phyloP scores from a whole-genome alignment of 2,113 vertebrate genomes.

The Isurus oxyrinchus region DNA sequence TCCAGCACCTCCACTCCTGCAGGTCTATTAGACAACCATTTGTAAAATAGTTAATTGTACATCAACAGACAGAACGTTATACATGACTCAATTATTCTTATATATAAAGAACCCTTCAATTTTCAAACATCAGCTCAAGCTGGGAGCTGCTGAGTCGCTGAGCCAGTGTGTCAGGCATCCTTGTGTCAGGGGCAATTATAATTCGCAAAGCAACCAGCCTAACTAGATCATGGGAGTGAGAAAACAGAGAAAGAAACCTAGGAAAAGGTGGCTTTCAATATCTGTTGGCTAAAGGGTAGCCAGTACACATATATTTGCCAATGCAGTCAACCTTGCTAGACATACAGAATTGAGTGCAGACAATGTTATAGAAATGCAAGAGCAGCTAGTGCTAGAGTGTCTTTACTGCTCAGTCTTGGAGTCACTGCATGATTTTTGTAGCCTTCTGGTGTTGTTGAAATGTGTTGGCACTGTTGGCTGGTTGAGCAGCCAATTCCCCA shows the following conservation, averaged over 20 bases:
- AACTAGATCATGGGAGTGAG: not conserved
- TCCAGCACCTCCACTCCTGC: not conserved
- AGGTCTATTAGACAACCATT: not conserved
- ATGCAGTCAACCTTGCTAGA: not conserved
- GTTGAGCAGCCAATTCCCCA: not conserved
- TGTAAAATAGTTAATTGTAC: not conserved
- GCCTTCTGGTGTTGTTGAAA: not conserved
- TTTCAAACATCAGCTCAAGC: not conserved
- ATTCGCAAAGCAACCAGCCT: not conserved
- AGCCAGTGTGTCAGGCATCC: not conserved
- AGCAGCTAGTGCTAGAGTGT: not conserved
- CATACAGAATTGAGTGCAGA: not conserved
- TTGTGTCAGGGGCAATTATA: not conserved
- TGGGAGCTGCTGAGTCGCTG: not conserved
- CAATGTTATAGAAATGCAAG: not conserved
- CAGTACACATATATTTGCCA: not conserved
- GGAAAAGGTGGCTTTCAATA: not conserved
- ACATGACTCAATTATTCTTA: not conserved
- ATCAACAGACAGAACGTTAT: not conserved
- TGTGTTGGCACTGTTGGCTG: not conserved
- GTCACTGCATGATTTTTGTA: not conserved
- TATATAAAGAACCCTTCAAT: not conserved
- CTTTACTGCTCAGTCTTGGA: not conserved
- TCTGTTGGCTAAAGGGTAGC: not conserved
- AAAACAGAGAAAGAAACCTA: not conserved